Evolutionary conservation across 2,113 vertebrate genomes (phyloP), one percentile per base, ranked within the genome.

Genomic region (Micronycteris hirsuta): DNA sequence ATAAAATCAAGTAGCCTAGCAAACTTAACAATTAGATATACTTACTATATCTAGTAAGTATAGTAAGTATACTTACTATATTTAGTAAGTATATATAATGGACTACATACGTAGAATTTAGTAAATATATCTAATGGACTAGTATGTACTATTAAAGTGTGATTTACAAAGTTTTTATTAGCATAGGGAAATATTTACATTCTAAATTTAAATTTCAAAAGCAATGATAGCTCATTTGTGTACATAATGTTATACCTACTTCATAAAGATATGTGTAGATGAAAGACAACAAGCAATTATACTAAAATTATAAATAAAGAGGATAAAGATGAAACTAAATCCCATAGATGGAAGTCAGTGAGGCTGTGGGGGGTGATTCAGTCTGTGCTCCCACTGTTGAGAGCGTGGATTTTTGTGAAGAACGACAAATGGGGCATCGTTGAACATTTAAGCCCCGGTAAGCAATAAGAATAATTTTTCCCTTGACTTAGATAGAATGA

Each of bases 151-250:
- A 86, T 70, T 80, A 85, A 89, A 89, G 63, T 70, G 36, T 73
- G 36, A 80, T 65, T 80, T 91, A 20, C 33, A 52, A 71, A 84
- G 47, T 26, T 89, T 78, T 95, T 93, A 77, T 78, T 89, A 89
- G 36, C 43, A 54, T 12, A 36, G 7, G 45, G 28, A 41, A 80
- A 65, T 78, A 63, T 70, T 78, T 43, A 5, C 31, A 31, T 78
- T 85, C 52, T 78, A 78, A 92, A 68, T 43, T 93, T 92, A 92
- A 77, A 84, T 78, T 92, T 78, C 63, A 93, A 63, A 80, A 89
- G 31, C 22, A 80, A 58, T 49, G 26, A 67, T n/a, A 87, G 38
- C 19, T 87, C 24, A 26, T 58, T 95, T 74, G 5, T 49, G 11
- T 88, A 17, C 12, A 92, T 16, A 47, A 24, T 93, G 11, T 78